A percentile compares a stretch with the other conserved stretches of the same genome.
Conservation (phyloP, 2,113 vertebrate genomes). For the Calcarius ornatus region DNA sequence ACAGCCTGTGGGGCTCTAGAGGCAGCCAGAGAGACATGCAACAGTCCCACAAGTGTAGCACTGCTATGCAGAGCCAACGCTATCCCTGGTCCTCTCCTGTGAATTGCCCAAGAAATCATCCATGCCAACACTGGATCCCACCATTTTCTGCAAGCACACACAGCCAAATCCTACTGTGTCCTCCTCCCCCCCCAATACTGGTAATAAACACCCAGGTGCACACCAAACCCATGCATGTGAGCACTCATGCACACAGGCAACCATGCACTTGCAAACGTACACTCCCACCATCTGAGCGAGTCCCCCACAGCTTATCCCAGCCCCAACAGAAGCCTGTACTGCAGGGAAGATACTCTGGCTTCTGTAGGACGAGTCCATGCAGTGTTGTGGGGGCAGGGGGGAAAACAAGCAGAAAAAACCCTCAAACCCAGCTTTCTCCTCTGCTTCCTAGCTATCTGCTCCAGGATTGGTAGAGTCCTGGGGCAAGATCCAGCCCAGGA, state of each 20-base stretch:
- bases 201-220: background rate
- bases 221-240: conserved; percentile 39
- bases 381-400: background rate
- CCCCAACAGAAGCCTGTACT: background rate
- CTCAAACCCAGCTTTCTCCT: background rate
- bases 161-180: background rate
- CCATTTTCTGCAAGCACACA: background rate
- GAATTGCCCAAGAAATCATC: background rate
- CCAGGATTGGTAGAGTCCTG: background rate
- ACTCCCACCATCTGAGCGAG: background rate
- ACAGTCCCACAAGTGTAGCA: background rate
- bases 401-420: background rate
- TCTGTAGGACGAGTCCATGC: background rate
- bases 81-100: background rate
- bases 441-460: background rate
- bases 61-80: background rate
- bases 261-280: conserved; percentile 48
- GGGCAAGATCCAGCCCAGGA: background rate
- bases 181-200: background rate
- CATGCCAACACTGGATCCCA: background rate
- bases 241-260: conserved; percentile 31
- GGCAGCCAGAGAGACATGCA: background rate
- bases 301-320: background rate
- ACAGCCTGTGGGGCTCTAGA: background rate
- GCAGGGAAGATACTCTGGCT: background rate